Evolutionary conservation across 2,113 vertebrate species (phyloP).

Genomic region (Coryphaenoides rupestris): DNA sequence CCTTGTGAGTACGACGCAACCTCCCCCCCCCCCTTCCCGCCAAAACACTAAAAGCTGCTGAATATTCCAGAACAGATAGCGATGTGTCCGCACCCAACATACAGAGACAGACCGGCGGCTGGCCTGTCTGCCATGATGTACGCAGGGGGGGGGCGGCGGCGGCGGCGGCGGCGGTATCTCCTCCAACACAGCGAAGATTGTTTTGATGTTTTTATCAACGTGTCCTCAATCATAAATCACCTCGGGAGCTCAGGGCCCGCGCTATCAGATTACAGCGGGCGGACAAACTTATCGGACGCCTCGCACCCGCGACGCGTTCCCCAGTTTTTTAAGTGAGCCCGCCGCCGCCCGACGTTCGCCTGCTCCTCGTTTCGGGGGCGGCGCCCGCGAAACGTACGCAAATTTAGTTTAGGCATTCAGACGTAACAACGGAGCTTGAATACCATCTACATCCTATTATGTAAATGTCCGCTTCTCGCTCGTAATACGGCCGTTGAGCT

Average conservation of each 20-base stretch:
- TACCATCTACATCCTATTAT: constrained; percentile 65
- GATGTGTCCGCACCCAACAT: constrained; percentile 33
- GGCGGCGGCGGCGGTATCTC: too few species aligned
- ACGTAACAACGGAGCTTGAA: constrained; percentile 38
- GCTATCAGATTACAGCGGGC: constrained; percentile 71
- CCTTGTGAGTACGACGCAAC: constrained; percentile 55
- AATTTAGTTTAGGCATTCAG: constrained; percentile 38
- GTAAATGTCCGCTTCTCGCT: constrained; percentile 37
- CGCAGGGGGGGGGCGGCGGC: constrained; percentile 56
- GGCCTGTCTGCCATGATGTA: constrained; percentile 77
- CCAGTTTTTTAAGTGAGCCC: too few species aligned
- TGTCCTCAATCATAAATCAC: constrained; percentile 82
- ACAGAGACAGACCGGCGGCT: constrained; percentile 32
- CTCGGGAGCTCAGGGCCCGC: constrained; percentile 42
- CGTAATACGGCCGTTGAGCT: constrained; percentile 10
- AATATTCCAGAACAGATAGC: too few species aligned
- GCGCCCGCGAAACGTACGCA: background rate
- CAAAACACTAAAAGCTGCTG: too few species aligned
- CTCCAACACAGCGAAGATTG: constrained; percentile 73
- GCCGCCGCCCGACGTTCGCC: constrained; percentile 26
- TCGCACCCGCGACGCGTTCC: constrained; percentile 47
- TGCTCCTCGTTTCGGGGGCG: background rate
- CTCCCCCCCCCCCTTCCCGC: constrained; percentile 34
- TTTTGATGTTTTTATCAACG: constrained; percentile 81
- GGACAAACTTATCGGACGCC: constrained; percentile 68